Evolutionary conservation across 2,888 invertebrate genomes (phyloP).

Genomic region (Invenusta paracnida): DNA sequence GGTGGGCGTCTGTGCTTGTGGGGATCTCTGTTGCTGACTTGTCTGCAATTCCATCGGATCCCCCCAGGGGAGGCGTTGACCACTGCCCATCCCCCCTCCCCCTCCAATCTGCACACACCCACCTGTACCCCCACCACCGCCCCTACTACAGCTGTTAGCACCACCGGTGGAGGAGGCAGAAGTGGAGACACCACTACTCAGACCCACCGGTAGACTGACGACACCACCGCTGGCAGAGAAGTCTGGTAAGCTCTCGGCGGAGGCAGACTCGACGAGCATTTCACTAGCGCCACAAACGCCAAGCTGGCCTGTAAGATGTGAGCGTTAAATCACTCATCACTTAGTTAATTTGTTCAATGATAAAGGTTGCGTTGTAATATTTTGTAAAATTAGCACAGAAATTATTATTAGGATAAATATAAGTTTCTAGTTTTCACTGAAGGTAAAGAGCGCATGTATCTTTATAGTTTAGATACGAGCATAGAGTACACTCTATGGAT

Average conservation of each 20-base stretch:
- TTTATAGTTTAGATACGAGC: no score
- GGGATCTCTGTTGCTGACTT: neutral
- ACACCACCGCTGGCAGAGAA: neutral
- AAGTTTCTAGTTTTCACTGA: no score
- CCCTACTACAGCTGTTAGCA: neutral
- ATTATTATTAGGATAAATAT: no score
- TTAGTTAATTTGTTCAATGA: no score
- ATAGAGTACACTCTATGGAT: no score
- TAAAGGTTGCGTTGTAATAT: no score
- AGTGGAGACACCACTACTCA: no score
- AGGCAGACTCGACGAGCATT: constrained; percentile 2
- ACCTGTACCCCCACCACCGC: neutral
- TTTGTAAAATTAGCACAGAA: no score
- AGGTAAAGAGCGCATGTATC: no score
- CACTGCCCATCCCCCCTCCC: neutral
- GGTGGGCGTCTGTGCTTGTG: neutral
- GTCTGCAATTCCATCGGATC: neutral
- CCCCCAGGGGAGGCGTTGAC: neutral
- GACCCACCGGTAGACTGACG: neutral
- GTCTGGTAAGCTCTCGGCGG: neutral
- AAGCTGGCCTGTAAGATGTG: neutral
- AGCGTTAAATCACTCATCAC: no score
- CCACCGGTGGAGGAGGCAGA: neutral
- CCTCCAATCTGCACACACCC: no score
- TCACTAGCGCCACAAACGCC: constrained; percentile 1